Conservation (phyloP, 2,113 vertebrate species). For the Coregonus clupeaformis region DNA sequence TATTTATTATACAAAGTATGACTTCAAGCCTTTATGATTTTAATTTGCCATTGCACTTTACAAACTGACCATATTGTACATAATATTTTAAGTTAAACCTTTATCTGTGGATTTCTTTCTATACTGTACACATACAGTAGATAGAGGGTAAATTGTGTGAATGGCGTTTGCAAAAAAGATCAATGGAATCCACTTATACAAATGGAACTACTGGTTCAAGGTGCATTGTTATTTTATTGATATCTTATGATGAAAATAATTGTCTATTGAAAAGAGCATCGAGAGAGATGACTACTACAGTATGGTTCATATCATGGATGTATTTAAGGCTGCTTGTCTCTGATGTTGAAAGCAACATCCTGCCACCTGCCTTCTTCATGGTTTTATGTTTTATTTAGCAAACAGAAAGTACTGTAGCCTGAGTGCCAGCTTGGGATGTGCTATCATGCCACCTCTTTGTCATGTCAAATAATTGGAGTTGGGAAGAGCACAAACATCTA, state of each 20-base stretch:
- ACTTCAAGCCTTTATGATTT: constrained; percentile 38
- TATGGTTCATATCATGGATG: background rate
- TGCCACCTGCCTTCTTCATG: constrained; percentile 8
- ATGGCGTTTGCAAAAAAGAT: background rate
- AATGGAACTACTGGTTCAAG: background rate
- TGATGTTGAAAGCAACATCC: background rate
- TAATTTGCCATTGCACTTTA: constrained; percentile 65
- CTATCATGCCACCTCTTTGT: too few relatives aligned
- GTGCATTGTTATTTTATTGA: background rate
- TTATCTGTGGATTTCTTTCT: constrained; percentile 25
- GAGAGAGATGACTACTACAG: background rate
- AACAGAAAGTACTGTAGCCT: too few relatives aligned
- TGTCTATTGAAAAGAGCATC: background rate
- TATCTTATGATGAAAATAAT: background rate
- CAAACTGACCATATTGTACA: constrained; percentile 12
- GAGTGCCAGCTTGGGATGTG: too few relatives aligned
- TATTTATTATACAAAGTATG: constrained; percentile 51
- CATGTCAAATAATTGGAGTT: too few relatives aligned
- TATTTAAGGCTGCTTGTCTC: constrained; percentile 11
- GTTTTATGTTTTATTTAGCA: too few relatives aligned
- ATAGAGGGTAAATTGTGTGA: background rate
- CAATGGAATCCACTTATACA: background rate
- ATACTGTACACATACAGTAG: background rate
- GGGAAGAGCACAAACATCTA: too few relatives aligned
- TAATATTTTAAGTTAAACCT: constrained; percentile 23